Percentiles rank a stretch among this genome's conserved stretches.
phyloP scores from a whole-genome alignment of 2,888 invertebrate species.

The Danaus chrysippus region DNA sequence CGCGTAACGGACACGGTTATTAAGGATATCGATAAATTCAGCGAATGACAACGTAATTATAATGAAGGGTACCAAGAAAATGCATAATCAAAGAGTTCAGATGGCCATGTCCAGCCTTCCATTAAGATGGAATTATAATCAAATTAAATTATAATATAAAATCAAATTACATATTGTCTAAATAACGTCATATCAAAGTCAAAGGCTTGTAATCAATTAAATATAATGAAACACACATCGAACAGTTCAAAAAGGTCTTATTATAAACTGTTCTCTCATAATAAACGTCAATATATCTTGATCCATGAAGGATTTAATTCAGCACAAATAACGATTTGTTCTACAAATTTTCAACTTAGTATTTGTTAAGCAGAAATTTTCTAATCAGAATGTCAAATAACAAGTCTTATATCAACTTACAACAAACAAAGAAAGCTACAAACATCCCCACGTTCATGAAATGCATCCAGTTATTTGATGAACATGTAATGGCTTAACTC shows the following conservation, averaged over 20 bases:
- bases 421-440: no score
- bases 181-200: conserved; percentile 35
- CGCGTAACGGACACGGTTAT: conserved; percentile 55
- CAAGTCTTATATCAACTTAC: no score
- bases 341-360: no score
- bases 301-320: no score
- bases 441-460: no score
- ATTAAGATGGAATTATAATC: conserved; percentile 56
- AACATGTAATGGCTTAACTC: no score
- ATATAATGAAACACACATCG: neutral
- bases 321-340: no score
- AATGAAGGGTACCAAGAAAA: conserved; percentile 48
- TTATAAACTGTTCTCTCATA: neutral
- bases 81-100: conserved; percentile 46
- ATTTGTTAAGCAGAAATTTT: no score
- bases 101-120: conserved; percentile 44
- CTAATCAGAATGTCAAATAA: no score
- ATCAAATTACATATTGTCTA: conserved; percentile 35
- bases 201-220: conserved; percentile 5
- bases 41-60: conserved; percentile 62
- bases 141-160: conserved; percentile 46
- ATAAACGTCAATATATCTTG: neutral
- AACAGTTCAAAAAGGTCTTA: neutral
- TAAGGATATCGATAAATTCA: conserved; percentile 61
- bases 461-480: no score